Evolutionary conservation across 2,113 vertebrate genomes (phyloP).

Genomic region (Chauna torquata): DNA sequence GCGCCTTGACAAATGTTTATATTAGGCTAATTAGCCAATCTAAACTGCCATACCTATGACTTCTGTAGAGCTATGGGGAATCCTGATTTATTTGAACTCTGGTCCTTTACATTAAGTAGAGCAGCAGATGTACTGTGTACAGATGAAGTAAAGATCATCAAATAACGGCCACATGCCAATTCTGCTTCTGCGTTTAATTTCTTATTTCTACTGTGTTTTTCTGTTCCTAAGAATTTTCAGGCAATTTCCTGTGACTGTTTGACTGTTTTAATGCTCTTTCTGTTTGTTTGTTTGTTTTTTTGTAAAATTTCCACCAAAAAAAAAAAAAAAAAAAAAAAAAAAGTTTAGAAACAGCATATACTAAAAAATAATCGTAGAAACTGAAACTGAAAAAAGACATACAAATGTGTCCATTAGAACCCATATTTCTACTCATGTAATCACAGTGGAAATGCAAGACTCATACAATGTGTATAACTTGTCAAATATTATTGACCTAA

Average conservation of each 20-base stretch:
- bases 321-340: not conserved
- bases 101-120: not conserved
- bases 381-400: not conserved
- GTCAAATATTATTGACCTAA: not conserved
- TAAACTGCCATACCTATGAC: not conserved
- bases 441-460: not conserved
- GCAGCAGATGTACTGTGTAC: not conserved
- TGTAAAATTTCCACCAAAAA: not conserved
- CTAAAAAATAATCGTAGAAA: not conserved
- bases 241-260: not conserved
- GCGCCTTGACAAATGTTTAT: not conserved
- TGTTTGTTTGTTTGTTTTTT: not conserved
- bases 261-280: accelerated
- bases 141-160: not conserved
- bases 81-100: not conserved
- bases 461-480: not conserved
- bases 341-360: not conserved
- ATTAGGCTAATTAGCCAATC: not conserved
- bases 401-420: not conserved
- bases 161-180: not conserved
- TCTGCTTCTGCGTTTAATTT: not conserved
- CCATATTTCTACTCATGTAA: not conserved
- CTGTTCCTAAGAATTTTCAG: not conserved
- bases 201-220: not conserved
- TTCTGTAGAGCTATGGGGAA: not conserved